Conservation (phyloP, 2,888 invertebrate species). For the Acanthococcus lagerstroemiae region DNA sequence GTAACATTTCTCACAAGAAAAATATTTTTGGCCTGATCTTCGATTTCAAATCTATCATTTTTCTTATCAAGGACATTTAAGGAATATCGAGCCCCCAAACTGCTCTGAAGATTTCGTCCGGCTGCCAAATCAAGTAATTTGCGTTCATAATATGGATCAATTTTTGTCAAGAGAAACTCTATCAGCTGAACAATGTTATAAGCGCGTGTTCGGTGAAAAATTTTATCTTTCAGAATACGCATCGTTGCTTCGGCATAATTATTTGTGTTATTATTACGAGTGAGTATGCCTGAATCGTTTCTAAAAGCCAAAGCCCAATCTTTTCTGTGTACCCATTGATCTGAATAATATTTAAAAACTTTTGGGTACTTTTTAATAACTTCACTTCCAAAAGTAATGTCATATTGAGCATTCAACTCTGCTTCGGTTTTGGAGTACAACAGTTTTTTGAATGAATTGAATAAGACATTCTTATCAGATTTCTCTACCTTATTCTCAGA, state of each 20-base stretch:
- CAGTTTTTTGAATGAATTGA: not conserved
- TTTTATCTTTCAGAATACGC: constrained; percentile 9
- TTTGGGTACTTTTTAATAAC: not conserved
- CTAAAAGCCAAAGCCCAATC: constrained; percentile 2
- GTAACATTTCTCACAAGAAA: not conserved
- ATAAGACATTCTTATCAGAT: not conserved
- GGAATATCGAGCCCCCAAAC: not conserved
- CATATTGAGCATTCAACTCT: not conserved
- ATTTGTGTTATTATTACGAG: not conserved
- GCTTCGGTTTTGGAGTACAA: not conserved
- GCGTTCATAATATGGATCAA: not conserved
- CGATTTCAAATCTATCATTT: not conserved
- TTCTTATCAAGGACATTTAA: not conserved
- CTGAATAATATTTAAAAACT: not conserved
- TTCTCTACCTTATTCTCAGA: not conserved
- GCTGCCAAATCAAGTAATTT: not conserved
- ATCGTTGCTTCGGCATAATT: not conserved
- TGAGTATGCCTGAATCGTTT: not conserved
- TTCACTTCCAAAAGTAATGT: not conserved
- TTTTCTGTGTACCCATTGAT: not conserved
- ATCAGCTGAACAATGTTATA: constrained; percentile 1
- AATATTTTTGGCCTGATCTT: not conserved
- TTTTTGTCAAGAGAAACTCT: not conserved
- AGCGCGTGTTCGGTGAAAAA: not conserved
- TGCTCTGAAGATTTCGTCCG: not conserved